Percentiles rank a stretch among this genome's conserved stretches.
Evolutionary conservation across 2,888 invertebrate genomes (phyloP).

Genomic region (Resseliella maxima): DNA sequence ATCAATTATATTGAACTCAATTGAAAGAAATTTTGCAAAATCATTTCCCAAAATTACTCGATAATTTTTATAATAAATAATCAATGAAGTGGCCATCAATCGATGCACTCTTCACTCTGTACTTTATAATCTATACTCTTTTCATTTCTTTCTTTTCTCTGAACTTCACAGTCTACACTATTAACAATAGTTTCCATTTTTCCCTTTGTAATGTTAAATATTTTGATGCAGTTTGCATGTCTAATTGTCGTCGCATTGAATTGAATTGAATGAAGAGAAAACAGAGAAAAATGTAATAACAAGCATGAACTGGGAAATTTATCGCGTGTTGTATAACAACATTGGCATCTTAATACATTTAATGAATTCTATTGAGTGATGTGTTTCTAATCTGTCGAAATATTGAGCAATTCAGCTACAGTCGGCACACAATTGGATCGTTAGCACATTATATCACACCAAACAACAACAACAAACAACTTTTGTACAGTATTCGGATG

Average conservation of each 20-base stretch:
- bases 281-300: neutral
- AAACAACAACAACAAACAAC: too few relatives aligned
- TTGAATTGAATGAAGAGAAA: neutral
- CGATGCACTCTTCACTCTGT: neutral
- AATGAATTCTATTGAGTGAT: constrained; percentile 49
- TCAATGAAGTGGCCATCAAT: neutral
- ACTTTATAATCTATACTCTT: too few relatives aligned
- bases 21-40: neutral
- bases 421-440: constrained; percentile 23
- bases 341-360: neutral
- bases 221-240: constrained; percentile 17
- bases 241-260: neutral
- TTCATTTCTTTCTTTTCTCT: too few relatives aligned
- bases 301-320: neutral
- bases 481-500: too few relatives aligned
- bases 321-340: constrained; percentile 14
- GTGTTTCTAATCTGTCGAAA: constrained; percentile 52
- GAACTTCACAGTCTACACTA: too few relatives aligned
- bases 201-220: neutral
- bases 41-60: constrained; percentile 24
- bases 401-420: neutral
- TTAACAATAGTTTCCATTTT: too few relatives aligned
- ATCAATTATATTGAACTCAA: neutral
- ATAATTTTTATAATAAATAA: neutral
- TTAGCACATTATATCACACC: constrained; percentile 11